Percentiles rank a stretch among this genome's conserved stretches.
Evolutionary conservation across 2,888 invertebrate species (phyloP).

Genomic region (Drosophila macrothrix): DNA sequence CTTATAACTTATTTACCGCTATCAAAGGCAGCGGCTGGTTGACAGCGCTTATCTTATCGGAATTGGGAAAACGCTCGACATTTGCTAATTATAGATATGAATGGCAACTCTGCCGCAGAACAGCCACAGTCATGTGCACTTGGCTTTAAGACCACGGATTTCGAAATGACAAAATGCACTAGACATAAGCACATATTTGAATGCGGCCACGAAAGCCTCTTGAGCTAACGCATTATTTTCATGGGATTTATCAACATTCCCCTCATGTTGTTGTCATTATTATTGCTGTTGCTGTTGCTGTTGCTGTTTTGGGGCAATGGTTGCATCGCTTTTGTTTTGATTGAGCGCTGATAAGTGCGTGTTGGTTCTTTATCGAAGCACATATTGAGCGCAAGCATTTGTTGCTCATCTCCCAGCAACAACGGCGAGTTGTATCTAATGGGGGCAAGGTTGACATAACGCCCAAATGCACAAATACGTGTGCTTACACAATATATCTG

Average conservation of each 20-base stretch:
- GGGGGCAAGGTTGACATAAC: slow-evolving; percentile 73
- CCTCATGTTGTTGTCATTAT: slow-evolving; percentile 2
- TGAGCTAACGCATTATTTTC: slow-evolving; percentile 22
- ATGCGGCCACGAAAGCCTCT: slow-evolving; percentile 15
- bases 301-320: slow-evolving; percentile 34
- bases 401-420: slow-evolving; percentile 62
- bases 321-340: slow-evolving; percentile 59
- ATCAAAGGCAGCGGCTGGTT: slow-evolving; percentile 22
- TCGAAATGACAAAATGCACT: slow-evolving; percentile 56
- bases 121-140: slow-evolving; percentile 69
- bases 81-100: slow-evolving; percentile 78
- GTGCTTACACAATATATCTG: slow-evolving; percentile 52
- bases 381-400: slow-evolving; percentile 29
- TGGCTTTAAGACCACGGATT: slow-evolving; percentile 41
- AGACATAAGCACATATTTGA: slow-evolving; percentile 15
- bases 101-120: slow-evolving; percentile 14
- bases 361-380: slow-evolving; percentile 63
- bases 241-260: slow-evolving; percentile 19
- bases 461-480: slow-evolving; percentile 50
- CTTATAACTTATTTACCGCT: slow-evolving; percentile 1
- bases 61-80: slow-evolving; percentile 44
- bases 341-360: slow-evolving; percentile 66
- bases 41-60: slow-evolving; percentile 65
- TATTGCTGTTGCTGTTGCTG: not conserved
- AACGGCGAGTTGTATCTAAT: slow-evolving; percentile 52